Conservation (phyloP, 2,797 vertebrate species). For the Chrysocyon brachyurus region DNA sequence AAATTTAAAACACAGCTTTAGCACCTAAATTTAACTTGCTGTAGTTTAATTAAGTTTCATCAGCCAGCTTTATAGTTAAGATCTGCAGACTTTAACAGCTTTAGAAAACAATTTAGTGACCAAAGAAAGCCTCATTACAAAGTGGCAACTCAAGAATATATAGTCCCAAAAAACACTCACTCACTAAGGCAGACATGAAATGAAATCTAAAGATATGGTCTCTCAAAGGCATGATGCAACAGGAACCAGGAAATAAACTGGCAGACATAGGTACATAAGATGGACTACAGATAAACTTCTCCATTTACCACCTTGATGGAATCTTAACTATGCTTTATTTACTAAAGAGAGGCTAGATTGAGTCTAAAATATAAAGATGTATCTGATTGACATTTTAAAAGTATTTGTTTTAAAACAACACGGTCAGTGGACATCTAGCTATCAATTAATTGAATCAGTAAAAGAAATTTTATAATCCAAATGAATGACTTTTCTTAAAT, state of each 20-base stretch:
- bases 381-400: constrained; percentile 75
- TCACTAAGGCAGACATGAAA: constrained; percentile 52
- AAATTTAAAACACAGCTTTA: constrained; percentile 49
- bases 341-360: constrained; percentile 42
- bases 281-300: constrained; percentile 55
- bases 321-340: constrained; percentile 70
- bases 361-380: constrained; percentile 60
- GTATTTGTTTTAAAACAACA: constrained; percentile 75
- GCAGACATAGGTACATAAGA: constrained; percentile 26
- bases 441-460: constrained; percentile 62
- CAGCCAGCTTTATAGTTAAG: constrained; percentile 22
- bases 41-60: constrained; percentile 33
- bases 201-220: constrained; percentile 53
- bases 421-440: constrained; percentile 28
- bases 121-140: constrained; percentile 57
- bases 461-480: constrained; percentile 71
- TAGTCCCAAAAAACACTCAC: constrained; percentile 48
- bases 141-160: constrained; percentile 55
- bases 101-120: constrained; percentile 24
- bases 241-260: constrained; percentile 59
- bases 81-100: constrained; percentile 61
- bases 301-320: constrained; percentile 62
- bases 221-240: constrained; percentile 65
- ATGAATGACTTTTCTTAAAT: constrained; percentile 68
- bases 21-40: constrained; percentile 48